Evolutionary conservation across 2,797 vertebrate species (phyloP).

Genomic region (Enteromius mattozi): DNA sequence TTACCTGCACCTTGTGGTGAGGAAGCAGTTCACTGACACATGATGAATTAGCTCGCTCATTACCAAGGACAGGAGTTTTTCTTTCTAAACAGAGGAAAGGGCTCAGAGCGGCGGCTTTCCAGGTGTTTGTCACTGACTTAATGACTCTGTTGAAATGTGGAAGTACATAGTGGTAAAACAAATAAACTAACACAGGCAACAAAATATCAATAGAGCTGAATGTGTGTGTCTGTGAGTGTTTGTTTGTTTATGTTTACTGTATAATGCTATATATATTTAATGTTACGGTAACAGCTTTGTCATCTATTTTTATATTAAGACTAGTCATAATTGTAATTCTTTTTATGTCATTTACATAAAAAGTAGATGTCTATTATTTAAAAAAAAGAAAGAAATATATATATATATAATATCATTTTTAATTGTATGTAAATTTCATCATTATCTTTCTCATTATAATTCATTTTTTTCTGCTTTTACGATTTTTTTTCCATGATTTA

Average conservation of each 20-base stretch:
- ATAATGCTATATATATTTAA: not conserved
- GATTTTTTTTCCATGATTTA: not conserved
- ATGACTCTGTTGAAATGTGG: conserved; percentile 52
- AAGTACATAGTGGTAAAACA: conserved; percentile 44
- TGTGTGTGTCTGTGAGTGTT: not conserved
- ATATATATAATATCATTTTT: not conserved
- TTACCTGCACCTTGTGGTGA: conserved; percentile 52
- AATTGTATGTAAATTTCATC: not conserved
- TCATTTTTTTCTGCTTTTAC: not conserved
- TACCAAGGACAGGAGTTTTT: conserved; percentile 43
- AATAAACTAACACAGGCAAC: conserved; percentile 28
- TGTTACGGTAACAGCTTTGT: not conserved
- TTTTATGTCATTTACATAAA: not conserved
- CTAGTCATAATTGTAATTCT: not conserved
- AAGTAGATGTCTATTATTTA: not conserved
- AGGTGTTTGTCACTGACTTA: conserved; percentile 41
- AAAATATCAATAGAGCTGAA: conserved; percentile 1
- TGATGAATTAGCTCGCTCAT: conserved; percentile 59
- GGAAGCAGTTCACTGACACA: conserved; percentile 54
- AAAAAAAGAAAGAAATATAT: no score
- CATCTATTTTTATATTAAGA: not conserved
- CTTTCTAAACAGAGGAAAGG: conserved; percentile 43
- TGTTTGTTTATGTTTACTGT: not conserved
- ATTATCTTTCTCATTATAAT: not conserved
- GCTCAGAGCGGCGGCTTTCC: conserved; percentile 26